phyloP scores from a whole-genome alignment of 2,888 invertebrate genomes.

The Tupiocoris notatus region DNA sequence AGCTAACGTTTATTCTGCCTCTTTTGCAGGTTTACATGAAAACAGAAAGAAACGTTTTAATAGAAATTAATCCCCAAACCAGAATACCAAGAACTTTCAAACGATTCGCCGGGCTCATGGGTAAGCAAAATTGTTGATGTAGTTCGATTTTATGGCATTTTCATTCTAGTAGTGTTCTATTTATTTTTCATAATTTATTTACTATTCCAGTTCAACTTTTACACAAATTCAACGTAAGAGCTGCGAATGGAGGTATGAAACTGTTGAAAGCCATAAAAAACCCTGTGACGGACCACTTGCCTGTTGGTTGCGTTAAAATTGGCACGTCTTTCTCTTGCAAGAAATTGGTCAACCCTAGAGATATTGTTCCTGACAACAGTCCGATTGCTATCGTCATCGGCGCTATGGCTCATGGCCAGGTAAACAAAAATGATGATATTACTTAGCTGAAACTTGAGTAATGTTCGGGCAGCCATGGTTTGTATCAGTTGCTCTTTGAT shows the following conservation, averaged over 20 bases:
- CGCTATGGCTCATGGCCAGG: conserved; percentile 96
- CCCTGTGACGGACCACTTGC: conserved; percentile 90
- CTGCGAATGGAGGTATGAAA: conserved; percentile 84
- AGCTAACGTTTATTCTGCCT: too few species aligned
- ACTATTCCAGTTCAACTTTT: conserved; percentile 79
- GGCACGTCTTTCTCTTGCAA: conserved; percentile 86
- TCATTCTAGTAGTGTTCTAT: background rate
- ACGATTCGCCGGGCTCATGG: conserved; percentile 94
- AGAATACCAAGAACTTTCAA: conserved; percentile 96
- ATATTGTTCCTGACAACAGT: conserved; percentile 76
- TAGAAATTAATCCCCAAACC: conserved; percentile 95
- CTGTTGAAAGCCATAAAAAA: conserved; percentile 95
- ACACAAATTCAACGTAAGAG: conserved; percentile 89
- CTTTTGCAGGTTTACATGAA: conserved; percentile 75
- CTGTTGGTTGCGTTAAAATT: conserved; percentile 87
- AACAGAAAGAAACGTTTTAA: conserved; percentile 87
- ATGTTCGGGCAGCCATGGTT: too few species aligned
- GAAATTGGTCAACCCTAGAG: conserved; percentile 66
- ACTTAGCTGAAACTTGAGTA: too few species aligned
- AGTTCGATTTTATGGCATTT: background rate
- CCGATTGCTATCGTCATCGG: conserved; percentile 91
- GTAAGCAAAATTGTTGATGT: conserved; percentile 56
- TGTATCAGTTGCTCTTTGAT: too few species aligned
- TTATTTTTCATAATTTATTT: background rate
- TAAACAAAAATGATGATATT: too few species aligned